phyloP scores from a whole-genome alignment of 2,113 vertebrate genomes.

The Otocyon megalotis region DNA sequence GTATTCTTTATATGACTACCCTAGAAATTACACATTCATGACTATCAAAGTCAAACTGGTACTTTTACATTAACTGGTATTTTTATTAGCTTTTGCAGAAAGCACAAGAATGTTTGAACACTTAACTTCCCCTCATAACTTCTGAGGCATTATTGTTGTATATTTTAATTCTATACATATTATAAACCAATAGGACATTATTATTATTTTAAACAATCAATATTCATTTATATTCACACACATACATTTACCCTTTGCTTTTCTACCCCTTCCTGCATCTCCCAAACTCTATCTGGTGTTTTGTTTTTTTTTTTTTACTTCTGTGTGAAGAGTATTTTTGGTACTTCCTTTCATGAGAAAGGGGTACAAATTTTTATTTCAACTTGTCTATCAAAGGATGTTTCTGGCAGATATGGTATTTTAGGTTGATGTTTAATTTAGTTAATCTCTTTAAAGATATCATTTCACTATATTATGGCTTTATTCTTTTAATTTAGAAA shows the following conservation, averaged over 20 bases:
- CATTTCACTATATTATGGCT: background rate
- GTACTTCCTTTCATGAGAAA: conserved; percentile 17
- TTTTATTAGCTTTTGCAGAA: conserved; percentile 20
- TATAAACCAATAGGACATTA: background rate
- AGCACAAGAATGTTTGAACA: background rate
- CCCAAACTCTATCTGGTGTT: background rate
- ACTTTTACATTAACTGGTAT: background rate
- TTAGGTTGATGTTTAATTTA: conserved; percentile 17
- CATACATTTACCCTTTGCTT: background rate
- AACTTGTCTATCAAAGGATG: conserved; percentile 13
- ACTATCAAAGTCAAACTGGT: background rate
- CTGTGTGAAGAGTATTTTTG: background rate
- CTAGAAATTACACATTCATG: conserved; percentile 11
- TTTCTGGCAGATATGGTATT: conserved; percentile 24
- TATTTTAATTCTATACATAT: conserved; percentile 20
- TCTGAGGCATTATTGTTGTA: background rate
- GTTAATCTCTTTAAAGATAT: conserved; percentile 5
- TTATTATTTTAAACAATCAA: background rate
- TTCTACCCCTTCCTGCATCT: background rate
- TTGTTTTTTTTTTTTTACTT: conserved; percentile 11
- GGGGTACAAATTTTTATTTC: conserved; percentile 36
- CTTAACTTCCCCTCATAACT: background rate
- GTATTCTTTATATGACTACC: conserved; percentile 22
- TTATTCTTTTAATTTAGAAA: conserved; percentile 33
- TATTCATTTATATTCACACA: conserved; percentile 25